Evolutionary conservation across 2,113 vertebrate genomes (phyloP), one percentile per base, ranked within the genome.

Genomic region (Carettochelys insculpta): DNA sequence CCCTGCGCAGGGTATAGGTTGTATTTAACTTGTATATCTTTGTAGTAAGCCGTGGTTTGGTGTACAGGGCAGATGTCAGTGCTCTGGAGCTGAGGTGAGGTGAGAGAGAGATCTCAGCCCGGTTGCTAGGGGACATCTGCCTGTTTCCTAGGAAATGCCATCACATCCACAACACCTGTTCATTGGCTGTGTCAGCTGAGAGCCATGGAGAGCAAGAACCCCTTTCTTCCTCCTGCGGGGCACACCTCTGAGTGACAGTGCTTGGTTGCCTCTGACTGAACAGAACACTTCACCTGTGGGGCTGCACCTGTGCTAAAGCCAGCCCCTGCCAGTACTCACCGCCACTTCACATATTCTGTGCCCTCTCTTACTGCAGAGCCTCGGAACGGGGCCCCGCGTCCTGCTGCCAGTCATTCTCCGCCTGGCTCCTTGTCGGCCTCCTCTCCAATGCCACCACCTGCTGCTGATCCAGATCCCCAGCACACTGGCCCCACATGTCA

Each of bases 381-480:
- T 41, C 43, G 2, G 41, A 58, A 6, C 4, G 38, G 20, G 1
- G 6, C 38, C 10, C 8, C 51, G 13, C 31, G 19, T n/a, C n/a
- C 41, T 75, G 41, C 71, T 14, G 41, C 14, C 24, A 29, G 6
- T 45, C 27, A 45, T 13, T 75, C 71, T 43, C 71, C 14, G 24
- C 25, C 24, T 24, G 50, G 22, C 13, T 13, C 3, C 82, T 2
- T 6, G 22, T 31, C 6, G 25, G 2, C 10, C 17, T 9, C 14
- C 56, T 52, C 48, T 9, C 5, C 2, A 3, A 24, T 14, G 34
- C 24, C 3, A 0, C 24, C 22, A 76, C n/a, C 13, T 1, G 6
- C 8, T 14, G 6, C 2, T 20, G 34, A n/a, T 7, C 20, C n/a
- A 3, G 9, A 11, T 22, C 20, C 43, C 1, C 3, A 1, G 31